phyloP scores from a whole-genome alignment of 2,113 vertebrate genomes.

The Catagonus wagneri region DNA sequence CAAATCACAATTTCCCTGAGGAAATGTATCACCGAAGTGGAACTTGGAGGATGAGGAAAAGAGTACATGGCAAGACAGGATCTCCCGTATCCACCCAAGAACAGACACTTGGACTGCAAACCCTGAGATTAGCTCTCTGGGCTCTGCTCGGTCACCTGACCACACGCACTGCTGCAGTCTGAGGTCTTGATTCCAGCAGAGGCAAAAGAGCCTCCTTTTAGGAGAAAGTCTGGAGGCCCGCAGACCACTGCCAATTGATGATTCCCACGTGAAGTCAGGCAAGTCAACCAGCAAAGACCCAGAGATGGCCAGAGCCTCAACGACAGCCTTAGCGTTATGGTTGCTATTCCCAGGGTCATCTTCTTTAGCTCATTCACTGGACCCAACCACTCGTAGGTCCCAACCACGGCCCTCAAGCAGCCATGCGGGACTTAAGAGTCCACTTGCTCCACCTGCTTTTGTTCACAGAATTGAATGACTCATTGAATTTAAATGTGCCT shows the following conservation, averaged over 20 bases:
- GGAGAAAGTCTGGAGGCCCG: neutral
- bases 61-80: neutral
- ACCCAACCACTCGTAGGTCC: conserved; percentile 70
- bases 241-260: neutral
- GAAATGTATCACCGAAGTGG: neutral
- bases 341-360: conserved; percentile 16
- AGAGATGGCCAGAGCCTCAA: neutral
- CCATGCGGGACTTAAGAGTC: conserved; percentile 72
- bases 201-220: neutral
- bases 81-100: neutral
- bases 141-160: neutral
- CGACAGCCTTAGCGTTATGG: fast-evolving
- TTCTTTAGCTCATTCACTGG: conserved; percentile 65
- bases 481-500: conserved; percentile 85
- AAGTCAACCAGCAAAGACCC: neutral
- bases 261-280: fast-evolving
- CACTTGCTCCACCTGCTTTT: conserved; percentile 84
- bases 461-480: conserved; percentile 87
- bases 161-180: fast-evolving
- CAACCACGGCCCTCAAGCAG: conserved; percentile 68
- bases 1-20: neutral
- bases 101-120: neutral
- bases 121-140: neutral
- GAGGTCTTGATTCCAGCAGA: neutral
- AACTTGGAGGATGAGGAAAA: neutral